Percentiles rank a stretch among this genome's conserved stretches.
These are phyloP conservation scores for Ailurus styani DNA, from an alignment of 2,113 vertebrate species.

Conservation along the genomic window DNA sequence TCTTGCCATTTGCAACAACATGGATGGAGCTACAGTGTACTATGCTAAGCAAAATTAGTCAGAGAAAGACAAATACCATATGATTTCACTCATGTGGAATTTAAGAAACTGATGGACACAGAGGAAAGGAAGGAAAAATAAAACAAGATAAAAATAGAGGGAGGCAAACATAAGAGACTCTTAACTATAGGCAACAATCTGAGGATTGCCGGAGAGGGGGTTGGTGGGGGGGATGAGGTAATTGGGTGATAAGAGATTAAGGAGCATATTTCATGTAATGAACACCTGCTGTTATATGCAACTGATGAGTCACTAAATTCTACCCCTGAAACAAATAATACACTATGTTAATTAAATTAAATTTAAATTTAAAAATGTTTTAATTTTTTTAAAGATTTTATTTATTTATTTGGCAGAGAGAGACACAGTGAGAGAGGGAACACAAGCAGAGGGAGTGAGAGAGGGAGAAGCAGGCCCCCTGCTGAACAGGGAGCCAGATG, in stretches of 20 bases:
- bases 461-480: too few species aligned
- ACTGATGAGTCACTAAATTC: neutral
- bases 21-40: neutral
- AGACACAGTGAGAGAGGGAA: too few species aligned
- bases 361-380: neutral
- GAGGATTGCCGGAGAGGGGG: neutral
- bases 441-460: too few species aligned
- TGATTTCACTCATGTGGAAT: neutral
- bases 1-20: neutral
- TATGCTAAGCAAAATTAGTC: neutral
- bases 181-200: neutral
- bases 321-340: neutral
- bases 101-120: neutral
- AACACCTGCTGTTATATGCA: neutral
- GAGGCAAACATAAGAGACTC: neutral
- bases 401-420: too few species aligned
- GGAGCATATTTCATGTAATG: neutral
- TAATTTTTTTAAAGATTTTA: too few species aligned
- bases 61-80: neutral
- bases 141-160: neutral
- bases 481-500: too few species aligned
- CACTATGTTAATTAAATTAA: neutral
- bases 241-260: neutral
- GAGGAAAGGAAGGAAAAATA: neutral
- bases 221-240: neutral